Evolutionary conservation across 2,113 vertebrate genomes (phyloP).

Genomic region (Pungitius pungitius): DNA sequence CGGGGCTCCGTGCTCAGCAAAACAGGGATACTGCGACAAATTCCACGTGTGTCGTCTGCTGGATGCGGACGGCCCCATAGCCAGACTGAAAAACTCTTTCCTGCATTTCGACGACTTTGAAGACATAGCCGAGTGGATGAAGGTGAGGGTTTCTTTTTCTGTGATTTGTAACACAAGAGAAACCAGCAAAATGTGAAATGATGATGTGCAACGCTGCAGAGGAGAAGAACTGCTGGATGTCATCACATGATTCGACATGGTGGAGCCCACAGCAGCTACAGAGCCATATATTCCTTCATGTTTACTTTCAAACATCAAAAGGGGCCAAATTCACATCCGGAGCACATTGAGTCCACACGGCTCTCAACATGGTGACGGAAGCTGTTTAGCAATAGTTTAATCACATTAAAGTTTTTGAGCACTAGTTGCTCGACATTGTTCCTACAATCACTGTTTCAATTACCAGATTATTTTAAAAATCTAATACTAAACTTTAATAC

Average conservation of each 20-base stretch:
- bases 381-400: not conserved
- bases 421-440: too few relatives aligned
- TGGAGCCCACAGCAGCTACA: not conserved
- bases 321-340: not conserved
- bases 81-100: constrained; percentile 81
- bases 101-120: constrained; percentile 75
- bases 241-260: not conserved
- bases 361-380: not conserved
- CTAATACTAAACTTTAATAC: not conserved
- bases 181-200: not conserved
- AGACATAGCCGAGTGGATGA: constrained; percentile 81
- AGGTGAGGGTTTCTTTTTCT: constrained; percentile 66
- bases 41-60: constrained; percentile 81
- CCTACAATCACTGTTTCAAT: not conserved
- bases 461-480: not conserved
- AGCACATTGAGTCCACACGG: not conserved
- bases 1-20: constrained; percentile 76
- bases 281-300: not conserved
- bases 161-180: not conserved
- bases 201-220: not conserved
- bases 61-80: constrained; percentile 82
- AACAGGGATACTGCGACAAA: constrained; percentile 82
- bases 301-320: not conserved
- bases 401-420: not conserved
- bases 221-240: not conserved